Conservation (phyloP, 2,113 vertebrate species). For the Tylochromis polylepis region DNA sequence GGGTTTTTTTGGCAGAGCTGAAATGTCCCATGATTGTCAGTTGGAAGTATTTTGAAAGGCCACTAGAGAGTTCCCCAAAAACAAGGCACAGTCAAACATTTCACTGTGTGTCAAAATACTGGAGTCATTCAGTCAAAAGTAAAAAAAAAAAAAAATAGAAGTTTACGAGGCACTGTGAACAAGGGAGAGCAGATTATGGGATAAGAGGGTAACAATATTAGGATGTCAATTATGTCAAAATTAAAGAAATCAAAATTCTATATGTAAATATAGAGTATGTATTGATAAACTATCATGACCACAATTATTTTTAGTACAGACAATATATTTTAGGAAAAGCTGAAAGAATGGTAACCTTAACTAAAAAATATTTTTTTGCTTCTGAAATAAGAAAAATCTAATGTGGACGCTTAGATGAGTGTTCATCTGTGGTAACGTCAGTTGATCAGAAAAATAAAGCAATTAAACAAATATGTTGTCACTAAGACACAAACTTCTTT, state of each 20-base stretch:
- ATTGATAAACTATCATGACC: not conserved
- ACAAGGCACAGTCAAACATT: not conserved
- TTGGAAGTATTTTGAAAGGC: not conserved
- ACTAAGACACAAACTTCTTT: not conserved
- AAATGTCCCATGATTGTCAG: not conserved
- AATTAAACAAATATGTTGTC: not conserved
- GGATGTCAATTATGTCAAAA: not conserved
- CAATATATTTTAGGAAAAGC: not conserved
- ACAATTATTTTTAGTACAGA: not conserved
- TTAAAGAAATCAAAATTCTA: not conserved
- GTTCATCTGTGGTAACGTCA: not conserved
- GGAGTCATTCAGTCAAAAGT: not conserved
- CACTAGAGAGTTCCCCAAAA: not conserved
- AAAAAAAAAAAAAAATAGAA: not conserved
- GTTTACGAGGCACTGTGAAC: not conserved
- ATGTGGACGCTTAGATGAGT: not conserved
- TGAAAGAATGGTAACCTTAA: not conserved
- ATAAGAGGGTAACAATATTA: rapidly evolving
- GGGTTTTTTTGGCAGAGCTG: not conserved
- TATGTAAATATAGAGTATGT: not conserved
- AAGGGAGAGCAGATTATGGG: not conserved
- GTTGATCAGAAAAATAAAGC: not conserved
- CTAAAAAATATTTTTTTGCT: too few species aligned
- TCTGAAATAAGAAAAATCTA: too few species aligned
- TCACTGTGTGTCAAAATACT: not conserved